phyloP scores from a whole-genome alignment of 2,888 invertebrate species.

The Selenia dentaria region DNA sequence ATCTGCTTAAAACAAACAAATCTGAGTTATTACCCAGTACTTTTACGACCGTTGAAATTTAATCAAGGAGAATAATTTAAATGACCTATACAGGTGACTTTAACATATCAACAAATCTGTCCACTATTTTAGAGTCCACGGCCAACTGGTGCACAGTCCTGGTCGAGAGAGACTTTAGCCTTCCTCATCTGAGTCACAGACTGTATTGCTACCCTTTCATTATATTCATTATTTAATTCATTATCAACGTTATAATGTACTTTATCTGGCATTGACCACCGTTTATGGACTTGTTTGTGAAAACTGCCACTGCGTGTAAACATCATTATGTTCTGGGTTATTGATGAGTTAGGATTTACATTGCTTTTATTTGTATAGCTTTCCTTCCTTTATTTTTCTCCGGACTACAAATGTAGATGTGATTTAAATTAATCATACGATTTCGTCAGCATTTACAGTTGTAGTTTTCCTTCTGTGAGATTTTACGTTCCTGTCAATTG shows the following conservation, averaged over 20 bases:
- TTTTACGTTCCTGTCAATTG: too few species aligned
- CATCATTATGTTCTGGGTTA: conserved; percentile 6
- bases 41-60: not conserved
- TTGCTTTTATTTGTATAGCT: not conserved
- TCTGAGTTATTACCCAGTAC: conserved; percentile 3
- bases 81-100: conserved; percentile 1
- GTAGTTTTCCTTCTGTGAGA: too few species aligned
- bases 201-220: conserved; percentile 41
- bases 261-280: conserved; percentile 6
- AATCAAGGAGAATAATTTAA: not conserved
- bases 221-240: conserved; percentile 29
- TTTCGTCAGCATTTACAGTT: too few species aligned
- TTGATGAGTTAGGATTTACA: conserved; percentile 1
- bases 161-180: conserved; percentile 28
- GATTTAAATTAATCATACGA: too few species aligned
- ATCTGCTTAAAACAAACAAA: not conserved
- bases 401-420: too few species aligned
- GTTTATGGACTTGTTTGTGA: conserved; percentile 14
- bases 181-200: conserved; percentile 47
- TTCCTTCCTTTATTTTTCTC: not conserved
- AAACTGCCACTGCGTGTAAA: conserved; percentile 5
- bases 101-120: conserved; percentile 33
- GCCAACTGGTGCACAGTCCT: conserved; percentile 40
- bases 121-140: conserved; percentile 51
- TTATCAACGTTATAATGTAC: conserved; percentile 7